Base-by-base conservation (phyloP, 1,140 invertebrate genomes). In the Limonius californicus region DNA sequence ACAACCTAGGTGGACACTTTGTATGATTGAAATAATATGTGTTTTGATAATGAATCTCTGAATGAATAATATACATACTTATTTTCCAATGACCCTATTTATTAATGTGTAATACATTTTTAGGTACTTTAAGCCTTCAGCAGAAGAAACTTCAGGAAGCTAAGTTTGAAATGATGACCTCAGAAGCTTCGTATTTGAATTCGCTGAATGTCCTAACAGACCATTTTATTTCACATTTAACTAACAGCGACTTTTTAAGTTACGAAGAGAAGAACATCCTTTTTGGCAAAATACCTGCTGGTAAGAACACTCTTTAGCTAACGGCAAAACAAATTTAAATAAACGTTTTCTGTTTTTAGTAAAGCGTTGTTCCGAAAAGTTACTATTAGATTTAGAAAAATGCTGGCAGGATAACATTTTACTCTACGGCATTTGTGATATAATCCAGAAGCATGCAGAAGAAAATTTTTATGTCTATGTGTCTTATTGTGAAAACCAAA, bases 161-260 rank as follows among this genome's bases (percentile, higher is more conserved):
- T 15, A 94, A 95, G 79, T 97, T 97, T 77, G 94, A 99, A 81
- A 89, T 98, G 54, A 86, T 99, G 20, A 97, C 95, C 0, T 97
- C 94, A 0, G 97, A 99, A 80, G 95, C 95, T 0, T 97, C 95
- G 0, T 98, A 98, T 73, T 81, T 97, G 15, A 95, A 96, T 77
- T 97, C 93, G 0, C 77, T 99, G 27, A 92, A 92, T 68, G 87
- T 99, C 12, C 79, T 98, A 21, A 89, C 92, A 42, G 85, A 88
- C 54, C 89, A 96, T 73, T 98, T 98, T 75, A 85, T 94, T 45
- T 84, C 87, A 59, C 87, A 91, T 75, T 87, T 95, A 68, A 78
- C 85, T 47, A 85, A 87, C 67, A 82, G 86, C n/a, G 83, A 87
- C 62, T 79, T 92, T 32, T 72, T 97, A 8, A 85, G 83, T 8